Evolutionary conservation across 2,113 vertebrate genomes (phyloP).

Genomic region (Actenoides lindsayi): DNA sequence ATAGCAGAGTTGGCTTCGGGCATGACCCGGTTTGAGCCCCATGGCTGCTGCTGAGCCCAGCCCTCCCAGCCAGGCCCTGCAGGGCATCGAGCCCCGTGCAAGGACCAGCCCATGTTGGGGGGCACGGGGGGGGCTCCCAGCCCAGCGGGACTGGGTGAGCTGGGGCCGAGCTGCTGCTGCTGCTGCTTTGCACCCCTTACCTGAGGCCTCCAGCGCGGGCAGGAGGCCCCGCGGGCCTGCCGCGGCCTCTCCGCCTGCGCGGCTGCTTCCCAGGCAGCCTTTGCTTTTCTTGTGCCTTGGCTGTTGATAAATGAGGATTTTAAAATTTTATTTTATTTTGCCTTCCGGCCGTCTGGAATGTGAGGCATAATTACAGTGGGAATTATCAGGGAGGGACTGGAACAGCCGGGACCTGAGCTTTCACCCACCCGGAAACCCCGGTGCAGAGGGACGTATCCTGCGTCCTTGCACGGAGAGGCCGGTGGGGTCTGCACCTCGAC

Average conservation of each 20-base stretch:
- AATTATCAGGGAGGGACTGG: constrained; percentile 19
- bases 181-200: fast-evolving
- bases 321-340: not conserved
- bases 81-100: fast-evolving
- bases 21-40: fast-evolving
- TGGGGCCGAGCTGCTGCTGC: not conserved
- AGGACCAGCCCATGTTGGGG: not conserved
- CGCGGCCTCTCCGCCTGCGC: not conserved
- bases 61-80: not conserved
- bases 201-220: not conserved
- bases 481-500: not conserved
- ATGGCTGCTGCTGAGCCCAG: not conserved
- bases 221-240: not conserved
- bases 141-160: not conserved
- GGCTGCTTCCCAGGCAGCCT: not conserved
- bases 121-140: not conserved
- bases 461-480: fast-evolving
- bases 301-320: not conserved
- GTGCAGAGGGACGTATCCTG: not conserved
- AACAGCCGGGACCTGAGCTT: constrained; percentile 7
- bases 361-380: not conserved
- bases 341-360: constrained; percentile 26
- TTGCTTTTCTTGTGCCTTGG: not conserved
- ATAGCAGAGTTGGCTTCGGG: not conserved
- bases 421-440: not conserved